Conservation (phyloP, 2,888 invertebrate genomes). For the Amphipoea lucens region DNA sequence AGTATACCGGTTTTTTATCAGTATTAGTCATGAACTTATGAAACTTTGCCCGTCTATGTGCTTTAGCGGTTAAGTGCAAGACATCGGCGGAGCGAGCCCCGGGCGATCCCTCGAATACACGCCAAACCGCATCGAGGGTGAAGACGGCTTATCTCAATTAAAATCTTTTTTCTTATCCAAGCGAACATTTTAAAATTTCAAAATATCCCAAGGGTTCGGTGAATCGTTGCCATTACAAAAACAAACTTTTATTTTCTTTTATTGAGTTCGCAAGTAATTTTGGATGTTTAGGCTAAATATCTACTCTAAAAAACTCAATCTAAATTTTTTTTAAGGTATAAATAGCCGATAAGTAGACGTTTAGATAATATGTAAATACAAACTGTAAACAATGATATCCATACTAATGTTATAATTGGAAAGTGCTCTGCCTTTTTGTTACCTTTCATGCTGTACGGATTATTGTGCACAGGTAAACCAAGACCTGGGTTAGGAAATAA, state of each 20-base stretch:
- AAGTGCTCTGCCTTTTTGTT: too few relatives aligned
- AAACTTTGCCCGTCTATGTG: slow-evolving; percentile 34
- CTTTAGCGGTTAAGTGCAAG: slow-evolving; percentile 62
- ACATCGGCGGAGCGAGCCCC: slow-evolving; percentile 57
- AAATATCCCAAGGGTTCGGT: slow-evolving; percentile 78
- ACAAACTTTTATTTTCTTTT: slow-evolving; percentile 68
- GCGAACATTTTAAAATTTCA: slow-evolving; percentile 77
- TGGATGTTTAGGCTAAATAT: slow-evolving; percentile 47
- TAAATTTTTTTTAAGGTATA: slow-evolving; percentile 16
- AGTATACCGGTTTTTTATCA: background rate
- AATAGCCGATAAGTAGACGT: background rate
- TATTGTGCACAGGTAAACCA: background rate
- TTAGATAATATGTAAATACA: background rate
- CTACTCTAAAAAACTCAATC: slow-evolving; percentile 35
- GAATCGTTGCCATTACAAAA: slow-evolving; percentile 72
- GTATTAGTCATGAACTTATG: slow-evolving; percentile 27
- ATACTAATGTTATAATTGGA: background rate
- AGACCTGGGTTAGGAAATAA: background rate
- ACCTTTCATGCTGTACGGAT: background rate
- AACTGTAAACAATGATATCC: background rate
- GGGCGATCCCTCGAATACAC: slow-evolving; percentile 67
- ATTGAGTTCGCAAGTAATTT: slow-evolving; percentile 57
- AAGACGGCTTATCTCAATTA: slow-evolving; percentile 84
- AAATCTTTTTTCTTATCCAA: slow-evolving; percentile 76
- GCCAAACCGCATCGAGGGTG: slow-evolving; percentile 65